These are phyloP conservation scores for Carcina quercana DNA, from an alignment of 2,888 invertebrate species.

Conservation along the genomic window DNA sequence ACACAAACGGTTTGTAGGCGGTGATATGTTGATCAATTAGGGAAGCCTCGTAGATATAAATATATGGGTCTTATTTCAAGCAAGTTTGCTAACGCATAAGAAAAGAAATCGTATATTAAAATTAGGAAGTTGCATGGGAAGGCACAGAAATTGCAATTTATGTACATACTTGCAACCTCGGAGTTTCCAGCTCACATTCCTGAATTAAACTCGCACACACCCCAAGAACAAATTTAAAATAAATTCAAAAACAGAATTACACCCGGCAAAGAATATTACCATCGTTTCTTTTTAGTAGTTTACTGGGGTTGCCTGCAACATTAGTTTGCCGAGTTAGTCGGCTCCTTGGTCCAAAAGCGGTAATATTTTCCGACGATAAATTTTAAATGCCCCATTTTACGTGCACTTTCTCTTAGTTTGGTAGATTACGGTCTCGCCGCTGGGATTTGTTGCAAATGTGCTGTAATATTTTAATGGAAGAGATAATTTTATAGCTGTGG, in stretches of 20 bases:
- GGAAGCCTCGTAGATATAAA: too few relatives aligned
- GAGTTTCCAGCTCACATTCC: too few relatives aligned
- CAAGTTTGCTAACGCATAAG: too few relatives aligned
- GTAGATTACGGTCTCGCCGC: conserved; percentile 42
- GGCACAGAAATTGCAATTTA: too few relatives aligned
- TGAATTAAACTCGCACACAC: too few relatives aligned
- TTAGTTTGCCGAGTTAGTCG: conserved; percentile 51
- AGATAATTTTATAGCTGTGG: conserved; percentile 7
- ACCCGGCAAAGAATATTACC: conserved; percentile 36
- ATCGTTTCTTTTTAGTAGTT: conserved; percentile 39
- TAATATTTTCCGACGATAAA: conserved; percentile 64
- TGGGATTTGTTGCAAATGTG: conserved; percentile 46
- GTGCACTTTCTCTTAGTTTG: conserved; percentile 56
- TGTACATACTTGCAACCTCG: too few relatives aligned
- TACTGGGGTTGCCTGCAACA: conserved; percentile 43
- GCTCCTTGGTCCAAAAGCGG: conserved; percentile 44
- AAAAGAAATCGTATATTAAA: too few relatives aligned
- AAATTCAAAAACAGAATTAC: conserved; percentile 27
- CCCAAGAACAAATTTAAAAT: too few relatives aligned
- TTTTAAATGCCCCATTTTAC: conserved; percentile 57
- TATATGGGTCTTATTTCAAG: too few relatives aligned
- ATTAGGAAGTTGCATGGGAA: too few relatives aligned
- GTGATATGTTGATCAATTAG: too few relatives aligned
- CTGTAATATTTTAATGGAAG: conserved; percentile 36
- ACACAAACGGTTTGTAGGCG: too few relatives aligned